Percentiles rank a stretch among this genome's conserved stretches.
Evolutionary conservation across 1,140 invertebrate genomes (phyloP).

Genomic region (Cydia fagiglandana): DNA sequence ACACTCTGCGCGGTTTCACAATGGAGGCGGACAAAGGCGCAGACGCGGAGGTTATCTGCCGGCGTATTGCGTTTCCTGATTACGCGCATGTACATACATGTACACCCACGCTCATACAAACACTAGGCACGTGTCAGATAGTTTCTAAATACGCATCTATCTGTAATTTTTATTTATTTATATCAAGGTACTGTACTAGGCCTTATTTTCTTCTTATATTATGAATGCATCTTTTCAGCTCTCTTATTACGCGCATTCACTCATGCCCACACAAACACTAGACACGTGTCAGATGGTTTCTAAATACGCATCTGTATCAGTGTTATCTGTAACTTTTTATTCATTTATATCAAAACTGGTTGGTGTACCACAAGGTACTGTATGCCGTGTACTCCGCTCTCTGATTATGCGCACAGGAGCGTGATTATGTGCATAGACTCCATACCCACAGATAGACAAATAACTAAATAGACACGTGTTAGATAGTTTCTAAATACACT

Average conservation of each 20-base stretch:
- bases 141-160: not conserved
- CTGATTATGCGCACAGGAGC: too few relatives aligned
- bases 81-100: not conserved
- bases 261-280: not conserved
- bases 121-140: not conserved
- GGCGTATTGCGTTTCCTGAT: conserved; percentile 5
- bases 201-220: too few relatives aligned
- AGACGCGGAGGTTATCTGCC: conserved; percentile 9
- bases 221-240: too few relatives aligned
- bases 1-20: not conserved
- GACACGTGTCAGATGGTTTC: not conserved
- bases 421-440: too few relatives aligned
- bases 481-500: not conserved
- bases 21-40: conserved; percentile 5
- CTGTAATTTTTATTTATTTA: too few relatives aligned
- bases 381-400: too few relatives aligned
- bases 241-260: too few relatives aligned
- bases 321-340: too few relatives aligned
- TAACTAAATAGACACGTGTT: not conserved
- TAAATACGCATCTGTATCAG: not conserved
- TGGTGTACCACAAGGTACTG: too few relatives aligned
- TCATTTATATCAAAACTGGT: too few relatives aligned
- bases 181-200: too few relatives aligned
- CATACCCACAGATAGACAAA: not conserved
- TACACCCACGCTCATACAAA: not conserved